A percentile compares a stretch with the other conserved stretches of the same genome.
These are phyloP conservation scores for Drosophila punjabiensis DNA, from an alignment of 1,140 invertebrate genomes.

Conservation along the genomic window DNA sequence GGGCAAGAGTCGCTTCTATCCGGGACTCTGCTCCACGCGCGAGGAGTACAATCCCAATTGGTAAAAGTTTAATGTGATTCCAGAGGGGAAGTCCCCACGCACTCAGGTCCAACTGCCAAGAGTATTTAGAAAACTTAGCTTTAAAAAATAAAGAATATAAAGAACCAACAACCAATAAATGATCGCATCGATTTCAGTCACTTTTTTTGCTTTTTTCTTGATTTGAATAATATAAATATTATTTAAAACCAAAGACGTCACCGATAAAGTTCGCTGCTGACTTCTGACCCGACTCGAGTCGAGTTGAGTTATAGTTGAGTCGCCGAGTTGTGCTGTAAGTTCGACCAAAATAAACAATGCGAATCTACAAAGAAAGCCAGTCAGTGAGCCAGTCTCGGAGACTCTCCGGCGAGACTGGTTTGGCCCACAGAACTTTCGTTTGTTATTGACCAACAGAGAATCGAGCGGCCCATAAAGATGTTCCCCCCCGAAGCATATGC, in stretches of 20 bases:
- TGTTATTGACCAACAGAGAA: constrained; percentile 32
- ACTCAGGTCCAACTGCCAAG: constrained; percentile 61
- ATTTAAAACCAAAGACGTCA: constrained; percentile 26
- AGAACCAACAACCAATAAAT: constrained; percentile 37
- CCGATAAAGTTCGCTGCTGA: constrained; percentile 6
- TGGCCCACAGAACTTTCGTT: constrained; percentile 50
- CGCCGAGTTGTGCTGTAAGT: constrained; percentile 29
- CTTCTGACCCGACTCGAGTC: constrained; percentile 29
- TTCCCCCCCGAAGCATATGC: constrained; percentile 26
- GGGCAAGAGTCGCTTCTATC: constrained; percentile 78
- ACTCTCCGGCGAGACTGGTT: constrained; percentile 28
- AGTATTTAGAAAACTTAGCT: constrained; percentile 50
- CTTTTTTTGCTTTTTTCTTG: neutral
- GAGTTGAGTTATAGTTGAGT: constrained; percentile 17
- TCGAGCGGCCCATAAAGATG: constrained; percentile 34
- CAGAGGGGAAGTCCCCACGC: constrained; percentile 10
- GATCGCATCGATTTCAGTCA: constrained; percentile 52
- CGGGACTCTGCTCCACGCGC: constrained; percentile 72
- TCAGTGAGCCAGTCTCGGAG: neutral
- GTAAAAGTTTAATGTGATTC: constrained; percentile 37
- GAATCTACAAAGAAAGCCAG: constrained; percentile 41
- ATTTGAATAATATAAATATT: constrained; percentile 29
- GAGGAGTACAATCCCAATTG: constrained; percentile 80
- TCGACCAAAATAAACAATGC: constrained; percentile 38
- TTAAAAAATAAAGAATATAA: constrained; percentile 20